Conservation (phyloP, 2,888 invertebrate genomes). For the Epirrhoe tristata region DNA sequence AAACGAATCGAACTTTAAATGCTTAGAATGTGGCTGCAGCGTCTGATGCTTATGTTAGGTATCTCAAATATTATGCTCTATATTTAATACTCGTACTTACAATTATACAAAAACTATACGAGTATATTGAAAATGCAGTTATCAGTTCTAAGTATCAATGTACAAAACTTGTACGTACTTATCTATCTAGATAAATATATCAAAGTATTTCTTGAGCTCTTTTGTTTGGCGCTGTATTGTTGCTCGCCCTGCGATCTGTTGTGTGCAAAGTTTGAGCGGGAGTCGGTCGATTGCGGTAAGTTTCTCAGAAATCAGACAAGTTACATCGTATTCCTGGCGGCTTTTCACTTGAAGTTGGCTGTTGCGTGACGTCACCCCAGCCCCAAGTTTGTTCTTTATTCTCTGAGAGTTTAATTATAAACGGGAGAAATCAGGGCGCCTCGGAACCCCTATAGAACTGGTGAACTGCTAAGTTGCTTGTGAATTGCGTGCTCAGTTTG, state of each 20-base stretch:
- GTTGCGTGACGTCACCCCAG: conserved; percentile 75
- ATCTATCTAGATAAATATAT: conserved; percentile 54
- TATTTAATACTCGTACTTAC: too few relatives aligned
- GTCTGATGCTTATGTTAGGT: background rate
- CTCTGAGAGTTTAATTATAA: conserved; percentile 68
- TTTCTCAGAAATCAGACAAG: conserved; percentile 73
- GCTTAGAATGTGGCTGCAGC: conserved; percentile 1
- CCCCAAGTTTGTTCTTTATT: conserved; percentile 73
- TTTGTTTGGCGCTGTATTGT: conserved; percentile 76
- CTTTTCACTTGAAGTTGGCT: conserved; percentile 72
- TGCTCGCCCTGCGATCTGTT: conserved; percentile 67
- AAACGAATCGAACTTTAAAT: conserved; percentile 13
- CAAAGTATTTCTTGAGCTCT: conserved; percentile 65
- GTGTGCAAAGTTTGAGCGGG: conserved; percentile 66
- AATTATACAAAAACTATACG: too few relatives aligned
- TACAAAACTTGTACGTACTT: too few relatives aligned
- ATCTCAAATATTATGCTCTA: background rate
- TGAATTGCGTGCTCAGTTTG: conserved; percentile 35
- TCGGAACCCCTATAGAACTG: conserved; percentile 32
- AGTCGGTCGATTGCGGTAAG: conserved; percentile 72
- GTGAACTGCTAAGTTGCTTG: conserved; percentile 38
- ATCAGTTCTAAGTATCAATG: too few relatives aligned
- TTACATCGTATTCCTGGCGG: conserved; percentile 74
- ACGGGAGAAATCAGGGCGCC: conserved; percentile 50
- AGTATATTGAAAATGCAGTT: too few relatives aligned